Percentiles rank a stretch among this genome's conserved stretches.
Evolutionary conservation across 2,113 vertebrate genomes (phyloP).

Genomic region (Antechinus flavipes): DNA sequence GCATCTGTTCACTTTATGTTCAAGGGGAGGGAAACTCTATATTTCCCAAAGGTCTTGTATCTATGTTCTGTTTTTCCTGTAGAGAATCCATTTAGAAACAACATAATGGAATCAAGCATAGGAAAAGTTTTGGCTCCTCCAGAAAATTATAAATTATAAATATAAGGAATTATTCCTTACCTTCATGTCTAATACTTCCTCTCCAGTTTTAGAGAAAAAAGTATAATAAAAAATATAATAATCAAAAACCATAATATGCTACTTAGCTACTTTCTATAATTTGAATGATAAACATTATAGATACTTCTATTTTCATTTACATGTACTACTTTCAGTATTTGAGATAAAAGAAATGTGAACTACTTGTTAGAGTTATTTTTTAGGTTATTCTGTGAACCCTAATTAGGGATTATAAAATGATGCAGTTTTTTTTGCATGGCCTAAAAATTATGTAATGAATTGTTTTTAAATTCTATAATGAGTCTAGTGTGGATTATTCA

Average conservation of each 20-base stretch:
- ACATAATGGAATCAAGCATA: not conserved
- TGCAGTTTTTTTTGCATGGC: not conserved
- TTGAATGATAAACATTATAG: not conserved
- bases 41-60: constrained; percentile 18
- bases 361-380: constrained; percentile 31
- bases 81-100: constrained; percentile 21
- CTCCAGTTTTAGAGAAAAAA: not conserved
- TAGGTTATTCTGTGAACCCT: constrained; percentile 31
- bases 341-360: constrained; percentile 3
- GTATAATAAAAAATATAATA: not conserved
- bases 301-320: constrained; percentile 9
- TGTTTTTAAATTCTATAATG: constrained; percentile 11
- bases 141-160: not conserved
- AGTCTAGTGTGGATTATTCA: not conserved
- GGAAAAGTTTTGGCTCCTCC: constrained; percentile 34
- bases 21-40: constrained; percentile 1
- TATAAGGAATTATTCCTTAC: not conserved
- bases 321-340: constrained; percentile 22
- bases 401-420: not conserved
- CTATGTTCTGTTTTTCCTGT: constrained; percentile 22
- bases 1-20: constrained; percentile 11
- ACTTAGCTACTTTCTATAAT: not conserved
- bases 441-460: constrained; percentile 2
- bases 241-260: not conserved
- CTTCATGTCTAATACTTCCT: not conserved